Conservation (phyloP, 53 echinoderm and acorn worm species). For the Hippasteria phrygiana region DNA sequence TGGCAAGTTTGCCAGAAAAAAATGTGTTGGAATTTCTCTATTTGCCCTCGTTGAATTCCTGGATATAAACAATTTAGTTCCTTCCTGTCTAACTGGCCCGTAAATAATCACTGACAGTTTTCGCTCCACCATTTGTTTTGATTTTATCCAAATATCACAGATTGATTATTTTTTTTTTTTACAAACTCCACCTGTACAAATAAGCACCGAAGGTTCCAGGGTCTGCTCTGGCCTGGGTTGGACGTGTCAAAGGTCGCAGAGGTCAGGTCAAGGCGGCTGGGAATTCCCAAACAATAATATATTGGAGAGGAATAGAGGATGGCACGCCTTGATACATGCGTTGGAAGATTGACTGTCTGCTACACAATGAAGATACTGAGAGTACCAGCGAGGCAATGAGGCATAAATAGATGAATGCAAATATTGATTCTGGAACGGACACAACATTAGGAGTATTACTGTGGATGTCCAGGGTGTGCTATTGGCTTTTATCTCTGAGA, state of each 20-base stretch:
- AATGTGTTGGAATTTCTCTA: conserved; percentile 16
- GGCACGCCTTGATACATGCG: background rate
- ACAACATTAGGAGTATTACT: conserved; percentile 8
- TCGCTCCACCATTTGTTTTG: conserved; percentile 23
- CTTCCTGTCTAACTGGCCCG: background rate
- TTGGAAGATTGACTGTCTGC: conserved; percentile 18
- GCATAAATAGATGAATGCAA: conserved; percentile 25
- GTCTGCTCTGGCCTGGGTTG: background rate
- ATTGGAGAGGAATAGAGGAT: background rate
- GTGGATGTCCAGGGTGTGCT: background rate
- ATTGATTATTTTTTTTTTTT: conserved; percentile 20
- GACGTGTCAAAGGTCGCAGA: conserved; percentile 19
- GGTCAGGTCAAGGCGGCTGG: conserved; percentile 9
- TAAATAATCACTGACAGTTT: conserved; percentile 28
- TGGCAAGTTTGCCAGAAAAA: background rate
- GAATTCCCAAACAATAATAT: too few species aligned
- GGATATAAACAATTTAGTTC: conserved; percentile 29
- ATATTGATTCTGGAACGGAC: background rate
- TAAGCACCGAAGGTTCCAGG: conserved; percentile 9
- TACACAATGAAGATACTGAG: background rate
- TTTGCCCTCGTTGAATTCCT: conserved; percentile 41
- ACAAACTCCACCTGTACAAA: conserved; percentile 47
- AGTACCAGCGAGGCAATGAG: background rate
- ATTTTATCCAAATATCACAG: conserved; percentile 11
- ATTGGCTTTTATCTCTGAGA: background rate